These are phyloP conservation scores for Scolopax bukidnonensis DNA, from an alignment of 2,797 vertebrate species.

Conservation along the genomic window DNA sequence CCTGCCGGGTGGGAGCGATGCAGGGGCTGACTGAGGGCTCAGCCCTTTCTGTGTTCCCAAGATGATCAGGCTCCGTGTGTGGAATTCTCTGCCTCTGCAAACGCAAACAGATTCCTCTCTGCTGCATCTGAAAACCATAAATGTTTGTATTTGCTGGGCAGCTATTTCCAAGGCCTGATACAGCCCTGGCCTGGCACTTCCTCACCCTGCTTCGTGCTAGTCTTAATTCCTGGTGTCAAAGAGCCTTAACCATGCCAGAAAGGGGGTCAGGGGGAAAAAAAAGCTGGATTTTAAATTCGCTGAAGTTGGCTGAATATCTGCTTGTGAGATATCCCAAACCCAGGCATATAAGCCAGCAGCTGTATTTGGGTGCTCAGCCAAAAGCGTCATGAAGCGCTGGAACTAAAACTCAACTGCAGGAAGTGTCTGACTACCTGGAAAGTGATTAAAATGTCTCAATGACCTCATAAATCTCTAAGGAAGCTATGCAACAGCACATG, in stretches of 20 bases:
- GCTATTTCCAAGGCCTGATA: neutral
- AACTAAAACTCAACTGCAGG: neutral
- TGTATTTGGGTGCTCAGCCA: neutral
- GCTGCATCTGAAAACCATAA: neutral
- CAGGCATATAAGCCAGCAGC: neutral
- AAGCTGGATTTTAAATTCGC: constrained; percentile 14
- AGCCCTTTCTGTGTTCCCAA: neutral
- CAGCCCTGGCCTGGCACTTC: constrained; percentile 7
- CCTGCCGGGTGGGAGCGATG: neutral
- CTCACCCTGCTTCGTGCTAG: neutral
- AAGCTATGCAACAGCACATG: neutral
- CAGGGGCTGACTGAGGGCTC: neutral
- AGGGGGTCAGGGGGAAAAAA: neutral
- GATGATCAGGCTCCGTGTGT: neutral
- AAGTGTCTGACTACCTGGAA: constrained; percentile 25
- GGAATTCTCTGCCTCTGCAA: neutral
- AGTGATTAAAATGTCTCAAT: neutral
- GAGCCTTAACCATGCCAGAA: neutral
- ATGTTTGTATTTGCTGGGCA: neutral
- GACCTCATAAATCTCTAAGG: neutral
- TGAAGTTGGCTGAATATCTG: neutral
- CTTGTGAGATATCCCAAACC: neutral
- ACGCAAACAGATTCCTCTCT: fast-evolving
- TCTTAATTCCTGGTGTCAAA: neutral
- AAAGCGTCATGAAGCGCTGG: neutral